Evolutionary conservation across 2,113 vertebrate genomes (phyloP).

Genomic region (Lamprologus callipterus): DNA sequence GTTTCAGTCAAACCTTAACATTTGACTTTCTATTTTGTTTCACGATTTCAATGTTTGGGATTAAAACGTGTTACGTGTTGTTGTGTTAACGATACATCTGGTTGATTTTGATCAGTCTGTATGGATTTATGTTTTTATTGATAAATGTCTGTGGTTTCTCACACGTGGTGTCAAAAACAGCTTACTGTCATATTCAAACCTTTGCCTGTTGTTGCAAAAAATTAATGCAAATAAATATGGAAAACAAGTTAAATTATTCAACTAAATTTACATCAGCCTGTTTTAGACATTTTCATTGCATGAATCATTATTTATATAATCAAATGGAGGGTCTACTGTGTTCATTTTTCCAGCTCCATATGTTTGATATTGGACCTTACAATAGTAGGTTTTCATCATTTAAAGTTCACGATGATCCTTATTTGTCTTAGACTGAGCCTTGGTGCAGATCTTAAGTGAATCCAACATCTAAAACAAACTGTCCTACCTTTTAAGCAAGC

Average conservation of each 20-base stretch:
- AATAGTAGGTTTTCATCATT: background rate
- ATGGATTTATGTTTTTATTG: background rate
- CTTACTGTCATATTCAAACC: background rate
- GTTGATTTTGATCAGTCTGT: background rate
- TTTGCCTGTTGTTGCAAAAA: background rate
- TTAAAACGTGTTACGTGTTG: background rate
- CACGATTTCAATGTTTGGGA: background rate
- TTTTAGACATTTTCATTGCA: background rate
- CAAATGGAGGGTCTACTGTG: background rate
- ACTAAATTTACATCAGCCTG: background rate
- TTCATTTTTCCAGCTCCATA: background rate
- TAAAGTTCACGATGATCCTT: background rate
- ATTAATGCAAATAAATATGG: background rate
- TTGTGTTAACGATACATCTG: background rate
- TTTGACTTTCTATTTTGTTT: background rate
- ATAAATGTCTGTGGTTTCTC: background rate
- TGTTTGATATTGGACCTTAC: background rate
- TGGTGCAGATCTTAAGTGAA: background rate
- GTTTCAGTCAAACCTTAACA: background rate
- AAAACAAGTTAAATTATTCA: background rate
- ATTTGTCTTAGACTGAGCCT: background rate
- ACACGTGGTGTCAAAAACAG: background rate
- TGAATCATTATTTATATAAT: background rate
- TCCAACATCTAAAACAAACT: background rate
- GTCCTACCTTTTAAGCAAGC: background rate